Conservation (phyloP, 2,797 vertebrate genomes). For the Thalassophryne amazonica region DNA sequence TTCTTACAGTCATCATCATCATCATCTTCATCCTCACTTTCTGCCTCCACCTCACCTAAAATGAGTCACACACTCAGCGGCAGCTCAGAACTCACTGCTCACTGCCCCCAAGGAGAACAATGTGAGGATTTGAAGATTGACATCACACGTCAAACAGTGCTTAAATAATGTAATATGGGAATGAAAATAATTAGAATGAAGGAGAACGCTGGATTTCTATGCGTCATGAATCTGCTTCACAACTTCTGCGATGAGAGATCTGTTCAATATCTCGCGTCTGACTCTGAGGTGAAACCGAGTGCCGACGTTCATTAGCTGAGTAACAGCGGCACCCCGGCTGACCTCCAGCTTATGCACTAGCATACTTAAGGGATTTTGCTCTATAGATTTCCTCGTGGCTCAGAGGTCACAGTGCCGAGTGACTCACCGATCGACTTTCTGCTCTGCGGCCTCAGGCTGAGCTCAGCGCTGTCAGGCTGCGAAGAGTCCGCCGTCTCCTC, state of each 20-base stretch:
- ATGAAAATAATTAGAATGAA: too few species aligned
- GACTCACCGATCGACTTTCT: slow-evolving; percentile 77
- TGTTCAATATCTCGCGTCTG: slow-evolving; percentile 11
- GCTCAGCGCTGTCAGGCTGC: slow-evolving; percentile 68
- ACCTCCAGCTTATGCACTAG: slow-evolving; percentile 15
- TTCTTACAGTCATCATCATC: slow-evolving; percentile 97
- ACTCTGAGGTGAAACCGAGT: slow-evolving; percentile 27
- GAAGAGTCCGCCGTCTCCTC: slow-evolving; percentile 69
- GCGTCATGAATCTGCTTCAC: too few species aligned
- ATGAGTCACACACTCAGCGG: neutral
- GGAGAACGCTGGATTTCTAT: too few species aligned
- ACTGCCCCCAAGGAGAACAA: too few species aligned
- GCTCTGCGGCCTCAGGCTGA: slow-evolving; percentile 67
- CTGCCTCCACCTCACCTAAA: slow-evolving; percentile 91
- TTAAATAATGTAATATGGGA: too few species aligned
- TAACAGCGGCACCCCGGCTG: slow-evolving; percentile 17
- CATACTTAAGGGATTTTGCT: slow-evolving; percentile 22
- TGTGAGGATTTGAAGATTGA: too few species aligned
- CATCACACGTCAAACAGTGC: too few species aligned
- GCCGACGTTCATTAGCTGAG: slow-evolving; percentile 29
- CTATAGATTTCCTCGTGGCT: slow-evolving; percentile 17
- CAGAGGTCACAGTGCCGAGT: slow-evolving; percentile 9
- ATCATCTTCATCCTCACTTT: slow-evolving; percentile 94
- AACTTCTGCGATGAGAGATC: slow-evolving; percentile 19
- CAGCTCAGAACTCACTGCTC: neutral